A percentile compares a stretch with the other conserved stretches of the same genome.
These are phyloP conservation scores for Adelosebastes latens DNA, from an alignment of 2,797 vertebrate genomes.

Conservation along the genomic window DNA sequence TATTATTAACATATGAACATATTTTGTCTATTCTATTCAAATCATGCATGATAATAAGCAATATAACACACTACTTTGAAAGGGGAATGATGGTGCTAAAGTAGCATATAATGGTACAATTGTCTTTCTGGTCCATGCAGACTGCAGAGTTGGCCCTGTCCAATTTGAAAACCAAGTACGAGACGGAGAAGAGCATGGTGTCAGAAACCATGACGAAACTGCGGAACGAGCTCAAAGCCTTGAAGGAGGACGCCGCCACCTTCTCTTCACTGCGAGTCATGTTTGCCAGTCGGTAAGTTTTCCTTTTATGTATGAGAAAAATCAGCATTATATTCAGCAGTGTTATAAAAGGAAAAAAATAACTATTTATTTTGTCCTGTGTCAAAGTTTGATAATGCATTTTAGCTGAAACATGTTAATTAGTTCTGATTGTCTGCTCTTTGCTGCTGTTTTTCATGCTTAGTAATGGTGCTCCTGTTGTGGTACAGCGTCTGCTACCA, in stretches of 20 bases:
- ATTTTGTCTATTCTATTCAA: not conserved
- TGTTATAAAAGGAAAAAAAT: not conserved
- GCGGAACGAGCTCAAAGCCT: slow-evolving; percentile 87
- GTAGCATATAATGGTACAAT: not conserved
- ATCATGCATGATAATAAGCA: not conserved
- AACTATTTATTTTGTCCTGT: not conserved
- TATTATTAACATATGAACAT: not conserved
- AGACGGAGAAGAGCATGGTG: slow-evolving; percentile 88
- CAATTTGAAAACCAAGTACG: slow-evolving; percentile 90
- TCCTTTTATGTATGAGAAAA: not conserved
- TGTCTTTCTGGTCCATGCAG: slow-evolving; percentile 58
- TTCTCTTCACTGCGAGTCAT: slow-evolving; percentile 89
- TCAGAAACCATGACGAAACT: slow-evolving; percentile 89
- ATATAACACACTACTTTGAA: not conserved
- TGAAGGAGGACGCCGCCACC: slow-evolving; percentile 90
- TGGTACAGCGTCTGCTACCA: slow-evolving; percentile 39
- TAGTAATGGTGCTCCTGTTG: slow-evolving; percentile 41
- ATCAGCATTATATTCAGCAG: not conserved
- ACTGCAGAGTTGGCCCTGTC: slow-evolving; percentile 88
- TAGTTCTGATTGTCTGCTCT: not conserved
- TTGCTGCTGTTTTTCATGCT: slow-evolving; percentile 16
- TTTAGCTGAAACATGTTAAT: not conserved
- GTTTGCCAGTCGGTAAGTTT: slow-evolving; percentile 88
- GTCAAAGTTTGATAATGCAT: not conserved
- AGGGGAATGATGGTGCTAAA: not conserved